These are phyloP conservation scores for Moxostoma hubbsi DNA, from an alignment of 2,797 vertebrate species.

Conservation along the genomic window DNA sequence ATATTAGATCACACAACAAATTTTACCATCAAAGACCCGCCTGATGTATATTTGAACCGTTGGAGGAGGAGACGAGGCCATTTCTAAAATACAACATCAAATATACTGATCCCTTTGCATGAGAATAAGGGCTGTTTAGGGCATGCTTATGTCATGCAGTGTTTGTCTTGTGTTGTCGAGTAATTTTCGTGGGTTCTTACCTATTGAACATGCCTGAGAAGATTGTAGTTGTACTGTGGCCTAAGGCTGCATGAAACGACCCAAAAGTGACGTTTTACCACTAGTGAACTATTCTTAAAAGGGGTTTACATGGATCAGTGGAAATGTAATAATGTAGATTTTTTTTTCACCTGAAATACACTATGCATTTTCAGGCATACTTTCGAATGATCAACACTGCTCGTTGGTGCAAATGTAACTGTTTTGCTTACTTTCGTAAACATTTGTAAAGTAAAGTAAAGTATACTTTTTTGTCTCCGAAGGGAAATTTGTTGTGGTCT, in stretches of 20 bases:
- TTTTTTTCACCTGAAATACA: conserved; percentile 46
- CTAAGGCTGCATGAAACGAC: conserved; percentile 47
- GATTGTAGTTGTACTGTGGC: conserved; percentile 60
- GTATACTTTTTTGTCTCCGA: too few species aligned
- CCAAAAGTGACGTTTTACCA: conserved; percentile 30
- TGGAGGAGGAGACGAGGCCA: conserved; percentile 21
- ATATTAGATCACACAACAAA: conserved; percentile 14
- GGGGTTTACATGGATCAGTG: conserved; percentile 14
- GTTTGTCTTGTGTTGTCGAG: conserved; percentile 54
- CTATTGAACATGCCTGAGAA: conserved; percentile 49
- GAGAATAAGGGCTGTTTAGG: conserved; percentile 75
- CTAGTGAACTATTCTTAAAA: conserved; percentile 17
- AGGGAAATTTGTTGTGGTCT: too few species aligned
- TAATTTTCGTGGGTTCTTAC: conserved; percentile 58
- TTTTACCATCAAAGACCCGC: neutral
- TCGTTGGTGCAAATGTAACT: conserved; percentile 21
- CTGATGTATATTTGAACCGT: conserved; percentile 2
- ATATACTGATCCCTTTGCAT: conserved; percentile 66
- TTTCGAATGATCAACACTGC: conserved; percentile 8
- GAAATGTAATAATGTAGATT: too few species aligned
- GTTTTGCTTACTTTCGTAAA: conserved; percentile 27
- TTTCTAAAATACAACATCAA: conserved; percentile 16
- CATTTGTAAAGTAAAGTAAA: conserved; percentile 1
- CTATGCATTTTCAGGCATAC: conserved; percentile 56
- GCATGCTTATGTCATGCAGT: conserved; percentile 60